Base-by-base conservation (phyloP, 2,113 vertebrate species). In the Lanius ludovicianus region DNA sequence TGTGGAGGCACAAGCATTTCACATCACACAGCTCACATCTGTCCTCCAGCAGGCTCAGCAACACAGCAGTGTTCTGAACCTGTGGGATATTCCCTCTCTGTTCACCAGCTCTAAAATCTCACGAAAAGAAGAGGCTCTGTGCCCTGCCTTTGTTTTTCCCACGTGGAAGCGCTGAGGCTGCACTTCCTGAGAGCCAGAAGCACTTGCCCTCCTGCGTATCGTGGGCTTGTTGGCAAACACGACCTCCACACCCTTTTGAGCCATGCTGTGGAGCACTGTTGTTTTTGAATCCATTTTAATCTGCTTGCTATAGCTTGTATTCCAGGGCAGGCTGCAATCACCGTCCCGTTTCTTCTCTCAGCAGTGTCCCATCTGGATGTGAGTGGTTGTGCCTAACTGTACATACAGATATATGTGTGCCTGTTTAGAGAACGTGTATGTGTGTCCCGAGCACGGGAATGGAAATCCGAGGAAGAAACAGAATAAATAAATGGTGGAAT, bases 341-440 rank as follows among this genome's bases (percentile, higher is more conserved):
- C 64, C 94, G 71, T 90, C 68, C 57, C 31, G 46, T 93, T 95
- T 69, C 79, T 64, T 67, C 90, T 87, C 64, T 75, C 76, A 90
- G 79, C 82, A 56, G 57, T 42, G 41, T 90, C 70, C 70, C 56
- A 95, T 39, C 67, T 74, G 81, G 78, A 50, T 64, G 60, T 84
- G 90, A 95, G 56, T 80, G 82, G 53, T 47, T 89, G 83, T 82
- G 69, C 83, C 74, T 96, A 94, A 87, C 62, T 96, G 90, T 82
- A 50, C 68, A 75, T 82, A 42, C 23, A 84, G 49, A 79, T 44
- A 67, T 10, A 10, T 9, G 68, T 27, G 76, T 86, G 85, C 77
- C 50, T 90, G 90, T 70, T 42, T 79, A 77, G 53, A 87, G 79
- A 82, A 73, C 22, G 22, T 88, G 65, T 89, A 52, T 62, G 35